phyloP scores from a whole-genome alignment of 2,797 vertebrate genomes.

The Poecilia gillii region DNA sequence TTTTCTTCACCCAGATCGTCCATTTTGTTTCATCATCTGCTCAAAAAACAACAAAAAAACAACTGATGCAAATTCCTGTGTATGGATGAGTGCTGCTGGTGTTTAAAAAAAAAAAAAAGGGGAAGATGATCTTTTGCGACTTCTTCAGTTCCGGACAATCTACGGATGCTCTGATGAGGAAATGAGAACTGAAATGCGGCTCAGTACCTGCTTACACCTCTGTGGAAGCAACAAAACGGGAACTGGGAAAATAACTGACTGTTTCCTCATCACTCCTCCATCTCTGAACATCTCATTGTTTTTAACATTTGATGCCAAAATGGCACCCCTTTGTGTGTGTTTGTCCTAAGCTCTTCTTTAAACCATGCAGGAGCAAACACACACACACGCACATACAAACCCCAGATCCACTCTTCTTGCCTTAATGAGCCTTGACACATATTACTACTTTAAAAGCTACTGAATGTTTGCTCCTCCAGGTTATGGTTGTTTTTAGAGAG shows the following conservation, averaged over 20 bases:
- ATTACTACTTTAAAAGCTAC: constrained; percentile 46
- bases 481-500: constrained; percentile 28
- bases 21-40: constrained; percentile 33
- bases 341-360: constrained; percentile 2
- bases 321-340: constrained; percentile 23
- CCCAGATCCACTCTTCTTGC: constrained; percentile 1
- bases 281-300: constrained; percentile 42
- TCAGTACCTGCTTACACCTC: constrained; percentile 20
- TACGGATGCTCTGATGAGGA: constrained; percentile 52
- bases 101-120: neutral
- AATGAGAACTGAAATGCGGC: constrained; percentile 35
- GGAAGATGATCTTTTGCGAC: constrained; percentile 15
- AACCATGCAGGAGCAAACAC: neutral
- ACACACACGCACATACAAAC: constrained; percentile 5
- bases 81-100: constrained; percentile 15
- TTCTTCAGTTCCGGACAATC: constrained; percentile 11
- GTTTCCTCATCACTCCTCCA: neutral
- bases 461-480: constrained; percentile 44
- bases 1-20: constrained; percentile 39
- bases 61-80: constrained; percentile 16
- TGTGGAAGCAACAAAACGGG: constrained; percentile 32
- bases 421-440: constrained; percentile 53
- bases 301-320: constrained; percentile 42
- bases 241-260: constrained; percentile 36
- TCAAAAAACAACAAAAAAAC: constrained; percentile 15